Evolutionary conservation across 2,113 vertebrate species (phyloP).

Genomic region (Zapornia atra): DNA sequence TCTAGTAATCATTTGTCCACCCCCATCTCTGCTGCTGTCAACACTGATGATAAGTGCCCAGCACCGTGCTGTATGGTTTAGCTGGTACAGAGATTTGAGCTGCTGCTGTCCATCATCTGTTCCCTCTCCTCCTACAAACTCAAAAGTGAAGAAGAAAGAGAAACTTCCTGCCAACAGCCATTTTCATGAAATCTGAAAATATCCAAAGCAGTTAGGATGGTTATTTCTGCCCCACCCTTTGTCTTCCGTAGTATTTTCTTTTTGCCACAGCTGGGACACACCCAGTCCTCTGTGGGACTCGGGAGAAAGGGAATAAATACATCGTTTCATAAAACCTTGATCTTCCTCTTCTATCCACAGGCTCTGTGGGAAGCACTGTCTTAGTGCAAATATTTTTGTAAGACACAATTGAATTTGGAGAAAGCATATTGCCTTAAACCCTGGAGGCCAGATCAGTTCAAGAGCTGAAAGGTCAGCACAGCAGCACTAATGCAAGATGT

Average conservation of each 20-base stretch:
- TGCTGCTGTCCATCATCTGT: slow-evolving; percentile 37
- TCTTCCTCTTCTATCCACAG: not conserved
- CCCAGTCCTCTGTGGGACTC: not conserved
- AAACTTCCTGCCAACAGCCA: slow-evolving; percentile 5
- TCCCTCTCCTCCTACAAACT: slow-evolving; percentile 40
- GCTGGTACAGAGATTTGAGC: not conserved
- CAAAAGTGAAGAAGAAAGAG: not conserved
- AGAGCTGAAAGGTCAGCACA: slow-evolving; percentile 13
- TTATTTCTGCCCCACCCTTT: not conserved
- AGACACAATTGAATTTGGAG: not conserved
- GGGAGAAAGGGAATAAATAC: not conserved
- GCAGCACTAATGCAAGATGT: not conserved
- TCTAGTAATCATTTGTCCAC: slow-evolving; percentile 41
- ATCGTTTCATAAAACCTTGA: not conserved
- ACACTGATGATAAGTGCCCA: not conserved
- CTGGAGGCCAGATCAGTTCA: not conserved
- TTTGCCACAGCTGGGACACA: not conserved
- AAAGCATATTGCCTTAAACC: not conserved
- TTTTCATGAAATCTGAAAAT: slow-evolving; percentile 11
- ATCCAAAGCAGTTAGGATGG: not conserved
- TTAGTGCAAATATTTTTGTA: not conserved
- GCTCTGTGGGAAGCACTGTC: not conserved
- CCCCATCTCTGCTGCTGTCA: slow-evolving; percentile 46
- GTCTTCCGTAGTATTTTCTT: not conserved
- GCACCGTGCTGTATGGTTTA: not conserved